phyloP scores from a whole-genome alignment of 2,797 vertebrate genomes.

The Pseudotriccus pelzelni region DNA sequence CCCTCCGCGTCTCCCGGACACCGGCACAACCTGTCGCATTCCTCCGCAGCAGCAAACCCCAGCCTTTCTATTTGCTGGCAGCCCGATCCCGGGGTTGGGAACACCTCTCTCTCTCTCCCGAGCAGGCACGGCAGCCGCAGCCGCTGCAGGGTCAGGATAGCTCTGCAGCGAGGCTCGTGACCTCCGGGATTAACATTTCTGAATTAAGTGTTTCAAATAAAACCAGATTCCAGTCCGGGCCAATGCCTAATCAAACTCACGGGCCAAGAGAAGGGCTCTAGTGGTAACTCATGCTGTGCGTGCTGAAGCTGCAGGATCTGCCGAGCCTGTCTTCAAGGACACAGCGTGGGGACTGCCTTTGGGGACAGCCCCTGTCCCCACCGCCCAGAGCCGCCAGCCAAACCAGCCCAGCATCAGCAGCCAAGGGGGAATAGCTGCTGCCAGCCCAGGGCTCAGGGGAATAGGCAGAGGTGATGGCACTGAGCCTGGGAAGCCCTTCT shows the following conservation, averaged over 20 bases:
- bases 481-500: not conserved
- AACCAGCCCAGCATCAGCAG: not conserved
- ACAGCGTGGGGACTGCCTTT: not conserved
- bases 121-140: not conserved
- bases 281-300: fast-evolving
- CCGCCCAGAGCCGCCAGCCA: not conserved
- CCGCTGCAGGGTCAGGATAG: not conserved
- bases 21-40: constrained; percentile 71
- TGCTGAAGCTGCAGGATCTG: fast-evolving
- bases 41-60: constrained; percentile 47
- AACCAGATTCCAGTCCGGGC: not conserved
- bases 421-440: not conserved
- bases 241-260: fast-evolving
- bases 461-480: not conserved
- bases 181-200: not conserved
- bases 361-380: not conserved
- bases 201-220: not conserved
- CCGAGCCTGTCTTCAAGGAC: not conserved
- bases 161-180: fast-evolving
- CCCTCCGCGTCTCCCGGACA: constrained; percentile 69
- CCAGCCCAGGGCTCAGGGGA: not conserved
- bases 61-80: not conserved
- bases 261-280: not conserved
- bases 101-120: not conserved
- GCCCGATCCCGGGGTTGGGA: not conserved